phyloP scores from a whole-genome alignment of 2,888 invertebrate genomes.

The Eutolmus rufibarbis region DNA sequence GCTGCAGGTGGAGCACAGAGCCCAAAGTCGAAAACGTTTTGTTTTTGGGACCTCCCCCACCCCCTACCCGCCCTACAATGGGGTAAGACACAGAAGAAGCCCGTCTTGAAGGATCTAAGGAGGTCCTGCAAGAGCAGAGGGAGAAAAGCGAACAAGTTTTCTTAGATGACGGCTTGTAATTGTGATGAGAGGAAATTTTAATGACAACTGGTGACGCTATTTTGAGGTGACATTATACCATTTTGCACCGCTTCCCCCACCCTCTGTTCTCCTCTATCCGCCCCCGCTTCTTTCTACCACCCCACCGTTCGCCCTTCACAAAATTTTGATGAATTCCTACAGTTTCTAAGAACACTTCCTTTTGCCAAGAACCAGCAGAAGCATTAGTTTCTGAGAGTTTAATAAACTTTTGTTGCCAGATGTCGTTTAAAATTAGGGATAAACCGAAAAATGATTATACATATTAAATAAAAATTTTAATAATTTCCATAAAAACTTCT shows the following conservation, averaged over 20 bases:
- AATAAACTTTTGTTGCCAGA: neutral
- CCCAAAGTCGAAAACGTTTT: neutral
- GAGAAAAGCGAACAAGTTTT: neutral
- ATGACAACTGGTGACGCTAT: slow-evolving; percentile 20
- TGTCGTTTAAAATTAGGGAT: neutral
- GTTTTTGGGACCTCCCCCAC: too few relatives aligned
- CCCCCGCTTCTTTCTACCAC: neutral
- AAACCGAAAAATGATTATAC: neutral
- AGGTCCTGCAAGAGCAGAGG: neutral
- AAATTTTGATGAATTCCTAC: neutral
- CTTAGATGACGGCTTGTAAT: neutral
- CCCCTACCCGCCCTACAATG: too few relatives aligned
- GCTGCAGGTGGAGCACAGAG: neutral
- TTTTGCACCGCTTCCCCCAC: neutral
- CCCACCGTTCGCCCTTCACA: neutral
- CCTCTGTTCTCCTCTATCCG: neutral
- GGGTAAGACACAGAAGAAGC: neutral
- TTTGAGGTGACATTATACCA: slow-evolving; percentile 9
- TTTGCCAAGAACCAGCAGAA: neutral
- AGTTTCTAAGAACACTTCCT: neutral
- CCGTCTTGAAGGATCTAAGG: neutral
- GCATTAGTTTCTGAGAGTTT: neutral
- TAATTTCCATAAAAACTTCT: too few relatives aligned
- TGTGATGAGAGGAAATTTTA: neutral
- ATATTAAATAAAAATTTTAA: too few relatives aligned